phyloP scores from a whole-genome alignment of 2,797 vertebrate genomes.

The Xiphorhynchus erythropygius region DNA sequence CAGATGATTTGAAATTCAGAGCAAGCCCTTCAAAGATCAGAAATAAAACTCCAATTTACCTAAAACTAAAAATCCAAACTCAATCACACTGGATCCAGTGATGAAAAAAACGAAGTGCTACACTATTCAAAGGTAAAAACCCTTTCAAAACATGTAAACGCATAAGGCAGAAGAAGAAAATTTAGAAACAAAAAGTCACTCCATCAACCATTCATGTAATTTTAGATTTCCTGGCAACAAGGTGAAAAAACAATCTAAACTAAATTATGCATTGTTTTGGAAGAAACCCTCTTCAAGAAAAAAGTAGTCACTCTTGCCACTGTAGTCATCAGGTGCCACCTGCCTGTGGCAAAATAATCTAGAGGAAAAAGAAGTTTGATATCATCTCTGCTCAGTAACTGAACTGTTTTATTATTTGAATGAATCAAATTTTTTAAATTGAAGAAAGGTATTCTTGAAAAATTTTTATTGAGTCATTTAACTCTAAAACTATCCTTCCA shows the following conservation, averaged over 20 bases:
- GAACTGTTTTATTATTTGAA: constrained; percentile 44
- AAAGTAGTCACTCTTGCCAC: not conserved
- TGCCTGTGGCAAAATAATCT: not conserved
- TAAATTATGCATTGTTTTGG: not conserved
- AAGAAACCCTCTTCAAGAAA: not conserved
- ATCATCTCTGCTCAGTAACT: not conserved
- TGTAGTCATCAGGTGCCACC: not conserved
- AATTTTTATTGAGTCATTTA: constrained; percentile 51
- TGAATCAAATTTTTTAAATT: constrained; percentile 8
- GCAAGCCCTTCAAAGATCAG: not conserved
- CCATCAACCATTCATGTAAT: not conserved
- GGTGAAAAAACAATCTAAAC: not conserved
- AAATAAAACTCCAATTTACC: not conserved
- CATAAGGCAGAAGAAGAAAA: not conserved
- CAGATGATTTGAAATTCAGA: not conserved
- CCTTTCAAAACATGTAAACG: not conserved
- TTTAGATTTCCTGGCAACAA: not conserved
- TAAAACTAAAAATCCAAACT: not conserved
- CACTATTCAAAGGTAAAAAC: not conserved
- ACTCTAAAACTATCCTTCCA: not conserved
- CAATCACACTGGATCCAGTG: not conserved
- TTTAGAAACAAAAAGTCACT: not conserved
- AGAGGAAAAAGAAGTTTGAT: not conserved
- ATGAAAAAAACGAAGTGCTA: not conserved
- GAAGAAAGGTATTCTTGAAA: constrained; percentile 36